Evolutionary conservation across 1,140 invertebrate species (phyloP).

Genomic region (Drosophila seguyi): DNA sequence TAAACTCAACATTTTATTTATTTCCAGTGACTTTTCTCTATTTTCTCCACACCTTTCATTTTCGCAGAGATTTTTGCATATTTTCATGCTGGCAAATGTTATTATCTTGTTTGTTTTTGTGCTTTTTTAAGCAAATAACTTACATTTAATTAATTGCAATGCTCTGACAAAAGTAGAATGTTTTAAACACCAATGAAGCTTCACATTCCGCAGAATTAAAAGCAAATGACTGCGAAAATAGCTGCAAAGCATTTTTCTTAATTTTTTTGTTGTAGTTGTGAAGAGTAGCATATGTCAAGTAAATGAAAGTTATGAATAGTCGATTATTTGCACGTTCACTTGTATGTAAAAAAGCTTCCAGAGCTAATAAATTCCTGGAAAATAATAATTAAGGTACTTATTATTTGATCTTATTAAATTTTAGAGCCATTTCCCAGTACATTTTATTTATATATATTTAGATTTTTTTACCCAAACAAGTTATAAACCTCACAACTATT

Average conservation of each 20-base stretch:
- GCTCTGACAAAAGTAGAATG: constrained; percentile 7
- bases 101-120: constrained; percentile 12
- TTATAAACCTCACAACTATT: neutral
- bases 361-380: neutral
- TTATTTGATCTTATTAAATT: neutral
- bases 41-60: constrained; percentile 10
- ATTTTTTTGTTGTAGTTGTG: neutral
- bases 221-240: neutral
- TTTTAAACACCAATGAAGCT: constrained; percentile 11
- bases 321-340: neutral
- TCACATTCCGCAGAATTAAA: constrained; percentile 7
- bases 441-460: neutral
- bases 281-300: too few species aligned
- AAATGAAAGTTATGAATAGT: too few species aligned
- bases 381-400: neutral
- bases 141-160: constrained; percentile 59
- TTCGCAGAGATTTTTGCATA: constrained; percentile 41
- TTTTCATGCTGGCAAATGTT: constrained; percentile 32
- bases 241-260: neutral
- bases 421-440: neutral
- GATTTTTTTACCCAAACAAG: neutral
- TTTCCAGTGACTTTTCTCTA: constrained; percentile 26
- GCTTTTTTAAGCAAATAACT: constrained; percentile 40
- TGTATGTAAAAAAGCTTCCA: too few species aligned
- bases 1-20: constrained; percentile 65